phyloP scores from a whole-genome alignment of 2,797 vertebrate genomes.

The Momotus momota region DNA sequence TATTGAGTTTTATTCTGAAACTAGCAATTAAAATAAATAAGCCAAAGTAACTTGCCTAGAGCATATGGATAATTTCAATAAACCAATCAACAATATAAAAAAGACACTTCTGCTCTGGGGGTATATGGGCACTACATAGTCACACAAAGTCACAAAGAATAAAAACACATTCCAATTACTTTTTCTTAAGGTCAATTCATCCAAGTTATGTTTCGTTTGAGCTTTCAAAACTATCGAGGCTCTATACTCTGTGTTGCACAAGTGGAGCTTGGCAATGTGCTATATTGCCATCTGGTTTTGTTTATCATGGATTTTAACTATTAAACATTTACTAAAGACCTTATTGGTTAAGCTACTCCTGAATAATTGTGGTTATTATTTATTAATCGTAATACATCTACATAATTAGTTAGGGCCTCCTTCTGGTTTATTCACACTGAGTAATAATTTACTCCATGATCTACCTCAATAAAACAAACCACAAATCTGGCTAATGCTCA shows the following conservation, averaged over 20 bases:
- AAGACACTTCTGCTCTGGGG: not conserved
- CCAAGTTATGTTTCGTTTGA: not conserved
- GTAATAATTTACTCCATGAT: slow-evolving; percentile 1
- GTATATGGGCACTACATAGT: not conserved
- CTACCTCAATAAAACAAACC: slow-evolving; percentile 6
- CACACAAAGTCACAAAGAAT: not conserved
- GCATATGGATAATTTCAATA: not conserved
- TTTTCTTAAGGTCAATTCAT: not conserved
- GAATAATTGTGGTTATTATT: slow-evolving; percentile 55
- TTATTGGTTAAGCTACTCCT: slow-evolving; percentile 58
- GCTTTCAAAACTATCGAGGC: not conserved
- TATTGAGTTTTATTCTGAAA: not conserved
- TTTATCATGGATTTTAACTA: slow-evolving; percentile 54
- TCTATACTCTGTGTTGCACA: not conserved
- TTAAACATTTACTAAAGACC: slow-evolving; percentile 69
- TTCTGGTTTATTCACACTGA: slow-evolving; percentile 21
- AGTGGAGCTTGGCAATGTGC: slow-evolving; percentile 31
- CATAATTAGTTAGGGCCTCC: slow-evolving; percentile 41
- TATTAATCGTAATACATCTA: slow-evolving; percentile 42
- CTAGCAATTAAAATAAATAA: not conserved
- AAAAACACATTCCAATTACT: not conserved
- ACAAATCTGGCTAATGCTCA: not conserved
- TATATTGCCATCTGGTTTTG: slow-evolving; percentile 60
- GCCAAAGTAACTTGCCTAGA: not conserved
- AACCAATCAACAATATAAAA: not conserved